A percentile compares a stretch with the other conserved stretches of the same genome.
phyloP scores from a whole-genome alignment of 2,797 vertebrate genomes.

The Leptodactylus fallax region DNA sequence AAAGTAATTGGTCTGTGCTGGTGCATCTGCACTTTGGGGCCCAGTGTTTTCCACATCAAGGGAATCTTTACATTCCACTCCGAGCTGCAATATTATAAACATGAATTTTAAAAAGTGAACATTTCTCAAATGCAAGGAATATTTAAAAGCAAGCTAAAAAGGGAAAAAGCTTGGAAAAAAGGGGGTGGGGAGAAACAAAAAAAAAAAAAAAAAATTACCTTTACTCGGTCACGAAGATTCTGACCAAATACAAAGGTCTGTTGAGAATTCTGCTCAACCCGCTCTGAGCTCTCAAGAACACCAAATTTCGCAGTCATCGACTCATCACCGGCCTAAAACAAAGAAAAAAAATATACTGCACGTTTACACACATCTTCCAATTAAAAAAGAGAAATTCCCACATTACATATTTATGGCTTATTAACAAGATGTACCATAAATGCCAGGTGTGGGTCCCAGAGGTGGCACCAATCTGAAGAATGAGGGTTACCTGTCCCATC shows the following conservation, averaged over 20 bases:
- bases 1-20: constrained; percentile 94
- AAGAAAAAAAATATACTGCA: background rate
- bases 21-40: constrained; percentile 75
- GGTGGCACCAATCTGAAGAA: no score
- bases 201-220: constrained; percentile 77
- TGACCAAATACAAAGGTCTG: constrained; percentile 94
- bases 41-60: constrained; percentile 78
- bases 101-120: background rate
- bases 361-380: no score
- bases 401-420: no score
- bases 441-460: no score
- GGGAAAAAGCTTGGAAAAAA: background rate
- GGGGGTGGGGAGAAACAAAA: no score
- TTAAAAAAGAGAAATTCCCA: no score
- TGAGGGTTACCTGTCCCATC: no score
- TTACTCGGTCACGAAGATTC: constrained; percentile 95
- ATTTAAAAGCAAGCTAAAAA: background rate
- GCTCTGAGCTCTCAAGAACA: constrained; percentile 71
- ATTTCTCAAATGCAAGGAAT: background rate
- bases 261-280: constrained; percentile 76
- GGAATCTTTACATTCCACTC: constrained; percentile 81
- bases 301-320: constrained; percentile 68
- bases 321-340: constrained; percentile 32
- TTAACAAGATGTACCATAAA: no score
- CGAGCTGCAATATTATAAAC: constrained; percentile 71